Evolutionary conservation across 92 coral and sea anemone genomes (phyloP).

Genomic region (Porites rus): DNA sequence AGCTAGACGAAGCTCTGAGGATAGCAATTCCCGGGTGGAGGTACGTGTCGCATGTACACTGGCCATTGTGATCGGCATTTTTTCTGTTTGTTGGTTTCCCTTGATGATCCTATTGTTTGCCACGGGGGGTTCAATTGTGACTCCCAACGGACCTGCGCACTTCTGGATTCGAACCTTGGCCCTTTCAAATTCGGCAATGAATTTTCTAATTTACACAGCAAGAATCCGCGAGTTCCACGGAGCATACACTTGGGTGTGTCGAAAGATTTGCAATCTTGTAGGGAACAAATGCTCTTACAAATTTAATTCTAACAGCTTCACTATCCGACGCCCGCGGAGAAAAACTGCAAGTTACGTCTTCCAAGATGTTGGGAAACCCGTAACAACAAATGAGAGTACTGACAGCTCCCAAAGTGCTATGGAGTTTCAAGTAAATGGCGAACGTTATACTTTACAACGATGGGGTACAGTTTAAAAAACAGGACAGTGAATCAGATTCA

Average conservation of each 20-base stretch:
- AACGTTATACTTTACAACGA: not conserved
- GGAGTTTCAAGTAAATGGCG: not conserved
- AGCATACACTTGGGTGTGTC: not conserved
- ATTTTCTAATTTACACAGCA: slow-evolving; percentile 21
- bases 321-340: not conserved
- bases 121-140: not conserved
- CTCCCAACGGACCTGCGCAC: slow-evolving; percentile 11
- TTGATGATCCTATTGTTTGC: slow-evolving; percentile 17
- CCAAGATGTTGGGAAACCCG: not conserved
- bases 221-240: slow-evolving; percentile 13
- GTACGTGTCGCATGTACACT: slow-evolving; percentile 55
- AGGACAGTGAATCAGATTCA: no score
- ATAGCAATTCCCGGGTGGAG: slow-evolving; percentile 31
- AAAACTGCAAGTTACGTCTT: not conserved
- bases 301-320: not conserved
- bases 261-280: not conserved
- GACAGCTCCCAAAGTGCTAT: not conserved
- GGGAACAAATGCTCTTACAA: not conserved
- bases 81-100: slow-evolving; percentile 53
- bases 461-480: not conserved
- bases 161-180: slow-evolving; percentile 58
- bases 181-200: slow-evolving; percentile 19
- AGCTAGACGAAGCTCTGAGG: not conserved
- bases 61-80: slow-evolving; percentile 43
- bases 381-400: not conserved